These are phyloP conservation scores for Pungitius pungitius DNA, from an alignment of 2,113 vertebrate genomes.

Conservation along the genomic window DNA sequence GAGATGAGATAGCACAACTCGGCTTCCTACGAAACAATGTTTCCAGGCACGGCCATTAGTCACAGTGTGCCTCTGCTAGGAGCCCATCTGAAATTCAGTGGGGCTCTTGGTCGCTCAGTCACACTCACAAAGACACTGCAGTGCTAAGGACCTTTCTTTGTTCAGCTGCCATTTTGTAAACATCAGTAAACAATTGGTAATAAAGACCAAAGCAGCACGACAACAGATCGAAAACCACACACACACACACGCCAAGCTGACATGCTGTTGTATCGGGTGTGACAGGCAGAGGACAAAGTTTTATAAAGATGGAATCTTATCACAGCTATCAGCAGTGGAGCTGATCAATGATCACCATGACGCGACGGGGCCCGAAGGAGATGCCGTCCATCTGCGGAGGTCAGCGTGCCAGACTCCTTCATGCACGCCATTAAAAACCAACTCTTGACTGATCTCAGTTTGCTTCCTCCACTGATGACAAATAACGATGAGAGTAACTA, in stretches of 20 bases:
- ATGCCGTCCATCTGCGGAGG: background rate
- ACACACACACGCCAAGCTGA: background rate
- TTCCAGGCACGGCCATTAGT: background rate
- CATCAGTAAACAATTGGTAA: background rate
- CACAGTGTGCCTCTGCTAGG: background rate
- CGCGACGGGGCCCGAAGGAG: background rate
- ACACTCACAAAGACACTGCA: background rate
- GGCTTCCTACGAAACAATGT: too few species aligned
- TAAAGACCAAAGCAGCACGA: background rate
- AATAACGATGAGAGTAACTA: background rate
- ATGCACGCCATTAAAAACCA: background rate
- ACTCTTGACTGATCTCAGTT: background rate
- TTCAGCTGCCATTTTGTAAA: background rate
- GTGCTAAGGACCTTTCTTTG: background rate
- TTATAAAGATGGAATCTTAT: slow-evolving; percentile 37
- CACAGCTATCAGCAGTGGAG: background rate
- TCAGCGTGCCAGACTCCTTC: background rate
- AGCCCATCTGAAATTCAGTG: background rate
- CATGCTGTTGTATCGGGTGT: slow-evolving; percentile 14
- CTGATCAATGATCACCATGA: background rate
- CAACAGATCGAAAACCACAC: background rate
- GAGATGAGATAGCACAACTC: background rate
- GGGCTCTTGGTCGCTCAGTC: background rate
- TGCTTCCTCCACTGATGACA: background rate
- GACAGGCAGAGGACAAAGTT: slow-evolving; percentile 28